Percentiles rank a stretch among this genome's conserved stretches.
Conservation (phyloP, 92 coral and sea anemone genomes). For the Muricea muricata region DNA sequence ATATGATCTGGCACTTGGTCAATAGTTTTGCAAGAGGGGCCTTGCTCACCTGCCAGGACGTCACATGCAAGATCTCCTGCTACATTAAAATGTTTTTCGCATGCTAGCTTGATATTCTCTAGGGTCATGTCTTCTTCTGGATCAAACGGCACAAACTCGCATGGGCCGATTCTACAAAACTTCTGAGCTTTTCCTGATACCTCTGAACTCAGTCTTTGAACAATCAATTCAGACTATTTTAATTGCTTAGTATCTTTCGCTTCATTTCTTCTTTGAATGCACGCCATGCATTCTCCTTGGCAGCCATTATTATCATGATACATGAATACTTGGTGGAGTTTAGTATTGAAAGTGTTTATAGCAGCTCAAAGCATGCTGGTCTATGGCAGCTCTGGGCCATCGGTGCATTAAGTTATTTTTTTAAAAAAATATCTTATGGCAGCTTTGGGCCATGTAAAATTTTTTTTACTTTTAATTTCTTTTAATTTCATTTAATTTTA, state of each 20-base stretch:
- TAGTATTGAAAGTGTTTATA: not conserved
- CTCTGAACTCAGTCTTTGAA: not conserved
- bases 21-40: slow-evolving; percentile 11
- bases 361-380: too few species aligned
- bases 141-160: slow-evolving; percentile 12
- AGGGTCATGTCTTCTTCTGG: slow-evolving; percentile 7
- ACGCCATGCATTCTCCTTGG: slow-evolving; percentile 34
- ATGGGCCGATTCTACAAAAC: not conserved
- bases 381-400: slow-evolving; percentile 18
- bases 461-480: not conserved
- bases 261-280: slow-evolving; percentile 28
- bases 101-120: not conserved
- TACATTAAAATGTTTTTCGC: slow-evolving; percentile 5
- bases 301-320: slow-evolving; percentile 14
- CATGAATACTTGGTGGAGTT: not conserved
- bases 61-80: not conserved
- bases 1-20: slow-evolving; percentile 11
- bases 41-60: slow-evolving; percentile 28
- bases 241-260: slow-evolving; percentile 28
- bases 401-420: not conserved
- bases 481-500: not conserved
- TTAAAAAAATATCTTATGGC: not conserved
- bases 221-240: slow-evolving; percentile 19
- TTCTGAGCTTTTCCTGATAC: slow-evolving; percentile 10
- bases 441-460: not conserved